A percentile compares a stretch with the other conserved stretches of the same genome.
phyloP scores from a whole-genome alignment of 2,113 vertebrate genomes.

The Phocoena phocoena region DNA sequence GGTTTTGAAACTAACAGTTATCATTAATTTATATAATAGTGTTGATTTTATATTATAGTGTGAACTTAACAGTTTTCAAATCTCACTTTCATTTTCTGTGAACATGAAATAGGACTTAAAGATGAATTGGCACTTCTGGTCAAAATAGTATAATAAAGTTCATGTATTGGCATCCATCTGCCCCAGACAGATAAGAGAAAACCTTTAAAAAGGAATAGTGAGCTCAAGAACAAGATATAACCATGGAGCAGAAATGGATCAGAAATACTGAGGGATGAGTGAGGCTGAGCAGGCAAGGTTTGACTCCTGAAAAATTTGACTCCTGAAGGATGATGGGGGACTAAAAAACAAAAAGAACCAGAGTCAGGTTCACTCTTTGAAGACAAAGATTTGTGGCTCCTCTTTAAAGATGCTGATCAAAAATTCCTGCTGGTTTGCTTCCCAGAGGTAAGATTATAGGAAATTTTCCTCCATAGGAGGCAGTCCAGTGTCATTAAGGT shows the following conservation, averaged over 20 bases:
- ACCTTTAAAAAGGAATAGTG: neutral
- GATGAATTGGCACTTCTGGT: neutral
- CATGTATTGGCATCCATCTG: neutral
- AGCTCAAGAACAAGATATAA: neutral
- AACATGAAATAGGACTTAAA: neutral
- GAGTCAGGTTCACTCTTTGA: neutral
- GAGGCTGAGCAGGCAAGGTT: neutral
- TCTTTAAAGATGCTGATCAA: neutral
- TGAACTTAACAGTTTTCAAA: slow-evolving; percentile 23
- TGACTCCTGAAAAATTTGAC: neutral
- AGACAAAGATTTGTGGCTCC: neutral
- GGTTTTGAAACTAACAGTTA: neutral
- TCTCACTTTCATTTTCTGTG: neutral
- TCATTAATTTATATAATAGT: neutral
- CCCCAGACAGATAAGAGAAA: neutral
- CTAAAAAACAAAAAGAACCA: neutral
- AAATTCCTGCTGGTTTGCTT: neutral
- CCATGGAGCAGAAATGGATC: neutral
- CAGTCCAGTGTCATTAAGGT: neutral
- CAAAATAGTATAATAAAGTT: neutral
- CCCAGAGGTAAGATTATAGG: neutral
- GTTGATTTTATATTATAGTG: neutral
- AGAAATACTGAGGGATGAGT: neutral
- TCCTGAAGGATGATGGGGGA: neutral
- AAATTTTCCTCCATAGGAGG: neutral